phyloP scores from a whole-genome alignment of 2,797 vertebrate genomes.

The Urocyon cinereoargenteus region DNA sequence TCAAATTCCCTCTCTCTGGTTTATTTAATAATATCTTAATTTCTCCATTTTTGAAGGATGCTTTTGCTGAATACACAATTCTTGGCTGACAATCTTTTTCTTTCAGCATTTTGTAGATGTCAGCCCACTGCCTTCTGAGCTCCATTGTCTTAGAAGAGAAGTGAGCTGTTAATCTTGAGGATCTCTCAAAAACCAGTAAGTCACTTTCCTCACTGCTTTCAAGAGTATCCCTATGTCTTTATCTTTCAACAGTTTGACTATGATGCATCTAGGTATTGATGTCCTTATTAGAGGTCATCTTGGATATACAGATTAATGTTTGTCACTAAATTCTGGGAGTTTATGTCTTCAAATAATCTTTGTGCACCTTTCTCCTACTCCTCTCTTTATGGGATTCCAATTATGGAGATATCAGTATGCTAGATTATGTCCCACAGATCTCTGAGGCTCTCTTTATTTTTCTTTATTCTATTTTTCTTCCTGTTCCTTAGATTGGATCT shows the following conservation, averaged over 20 bases:
- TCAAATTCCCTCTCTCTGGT: background rate
- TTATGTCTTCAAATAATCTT: background rate
- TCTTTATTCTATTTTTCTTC: background rate
- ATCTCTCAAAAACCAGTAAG: background rate
- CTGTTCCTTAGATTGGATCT: background rate
- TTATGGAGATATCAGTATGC: background rate
- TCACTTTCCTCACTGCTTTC: background rate
- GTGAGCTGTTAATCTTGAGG: too few relatives aligned
- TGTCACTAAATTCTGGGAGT: background rate
- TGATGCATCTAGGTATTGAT: background rate
- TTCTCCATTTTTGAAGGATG: background rate
- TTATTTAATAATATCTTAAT: background rate
- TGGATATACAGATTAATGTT: background rate
- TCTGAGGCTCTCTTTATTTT: background rate
- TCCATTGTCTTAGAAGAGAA: background rate
- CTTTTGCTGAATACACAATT: background rate
- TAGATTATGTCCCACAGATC: background rate
- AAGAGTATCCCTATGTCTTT: background rate
- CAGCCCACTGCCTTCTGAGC: background rate
- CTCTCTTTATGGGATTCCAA: too few relatives aligned
- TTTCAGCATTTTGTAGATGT: background rate
- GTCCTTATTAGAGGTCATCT: background rate
- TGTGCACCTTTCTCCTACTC: background rate
- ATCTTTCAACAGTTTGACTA: background rate
- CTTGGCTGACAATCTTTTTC: background rate